These are phyloP conservation scores for Cephus nigrinus DNA, from an alignment of 2,888 invertebrate genomes.

Conservation along the genomic window DNA sequence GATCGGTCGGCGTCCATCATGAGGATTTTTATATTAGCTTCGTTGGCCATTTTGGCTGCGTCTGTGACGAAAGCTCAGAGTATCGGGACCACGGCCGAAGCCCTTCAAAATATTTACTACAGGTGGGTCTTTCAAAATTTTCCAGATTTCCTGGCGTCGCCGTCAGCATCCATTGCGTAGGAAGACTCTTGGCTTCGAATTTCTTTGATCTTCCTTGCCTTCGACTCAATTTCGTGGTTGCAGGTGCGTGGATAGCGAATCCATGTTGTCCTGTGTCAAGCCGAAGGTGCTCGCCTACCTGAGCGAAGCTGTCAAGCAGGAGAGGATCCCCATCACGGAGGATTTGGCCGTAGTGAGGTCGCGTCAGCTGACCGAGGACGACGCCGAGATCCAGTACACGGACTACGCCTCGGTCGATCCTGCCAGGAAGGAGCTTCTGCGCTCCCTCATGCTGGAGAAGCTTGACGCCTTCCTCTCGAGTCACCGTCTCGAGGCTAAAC, in stretches of 20 bases:
- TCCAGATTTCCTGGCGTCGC: neutral
- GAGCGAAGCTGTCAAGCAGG: slow-evolving; percentile 74
- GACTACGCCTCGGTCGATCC: slow-evolving; percentile 52
- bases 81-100: slow-evolving; percentile 52
- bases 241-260: slow-evolving; percentile 59
- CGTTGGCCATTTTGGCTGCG: slow-evolving; percentile 46
- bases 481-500: slow-evolving; percentile 80
- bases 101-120: slow-evolving; percentile 57
- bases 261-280: slow-evolving; percentile 73
- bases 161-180: neutral
- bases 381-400: slow-evolving; percentile 65
- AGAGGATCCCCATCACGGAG: slow-evolving; percentile 81
- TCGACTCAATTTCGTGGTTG: slow-evolving; percentile 9
- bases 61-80: slow-evolving; percentile 41
- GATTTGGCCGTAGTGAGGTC: slow-evolving; percentile 78
- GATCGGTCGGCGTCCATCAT: slow-evolving; percentile 51
- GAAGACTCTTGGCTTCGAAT: neutral
- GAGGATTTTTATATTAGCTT: slow-evolving; percentile 50
- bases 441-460: slow-evolving; percentile 74
- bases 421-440: slow-evolving; percentile 57
- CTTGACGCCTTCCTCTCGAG: slow-evolving; percentile 81
- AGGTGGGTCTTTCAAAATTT: slow-evolving; percentile 42
- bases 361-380: slow-evolving; percentile 57
- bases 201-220: neutral
- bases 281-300: slow-evolving; percentile 84